Evolutionary conservation across 1,140 invertebrate genomes (phyloP), one percentile per base, ranked within the genome.

Genomic region (Agraylea sexmaculata): DNA sequence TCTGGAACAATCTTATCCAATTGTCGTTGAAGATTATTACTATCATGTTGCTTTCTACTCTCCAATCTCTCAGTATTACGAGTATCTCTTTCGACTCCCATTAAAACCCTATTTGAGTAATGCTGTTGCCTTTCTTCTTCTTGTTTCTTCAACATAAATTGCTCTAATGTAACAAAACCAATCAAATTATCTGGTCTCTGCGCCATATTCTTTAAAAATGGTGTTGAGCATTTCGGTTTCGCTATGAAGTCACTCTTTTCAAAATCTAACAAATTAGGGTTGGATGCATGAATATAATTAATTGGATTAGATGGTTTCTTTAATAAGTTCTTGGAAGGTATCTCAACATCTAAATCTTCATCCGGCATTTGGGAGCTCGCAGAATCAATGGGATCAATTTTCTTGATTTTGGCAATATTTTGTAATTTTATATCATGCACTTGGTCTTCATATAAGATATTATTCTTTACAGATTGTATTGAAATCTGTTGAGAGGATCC

Each of bases 111-210:
- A 49, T 73, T 70, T 21, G 63, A 68, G 50, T 69, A 68, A 52
- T 71, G 59, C 45, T 75, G 66, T 39, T 67, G 65, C n/a, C 74
- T 65, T 54, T 82, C 78, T 58, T 81, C 77, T 40, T 71, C 74
- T 52, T 78, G 78, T 49, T 80, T 75, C 40, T 73, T 67, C 29
- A 80, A 60, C 78, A 83, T 83, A 49, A 83, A 70, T 56, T 82
- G 76, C 59, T 83, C 78, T 4, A 84, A 61, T 1, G 79, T 83
- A 16, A 66, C 55, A 30, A 64, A 54, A 1, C 59, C 59, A 23
- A 52, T 46, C 29, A 58, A 44, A 45, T 48, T 58, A 43, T 58
- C 58, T 17, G 50, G 51, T 40, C 53, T 47, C 34, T 43, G 43
- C 15, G 37, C 18, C 38, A 53, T 47, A 50, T 48, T 45, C 51